Base-by-base conservation (phyloP, 1,140 invertebrate genomes). In the Venustaconcha ellipsiformis region DNA sequence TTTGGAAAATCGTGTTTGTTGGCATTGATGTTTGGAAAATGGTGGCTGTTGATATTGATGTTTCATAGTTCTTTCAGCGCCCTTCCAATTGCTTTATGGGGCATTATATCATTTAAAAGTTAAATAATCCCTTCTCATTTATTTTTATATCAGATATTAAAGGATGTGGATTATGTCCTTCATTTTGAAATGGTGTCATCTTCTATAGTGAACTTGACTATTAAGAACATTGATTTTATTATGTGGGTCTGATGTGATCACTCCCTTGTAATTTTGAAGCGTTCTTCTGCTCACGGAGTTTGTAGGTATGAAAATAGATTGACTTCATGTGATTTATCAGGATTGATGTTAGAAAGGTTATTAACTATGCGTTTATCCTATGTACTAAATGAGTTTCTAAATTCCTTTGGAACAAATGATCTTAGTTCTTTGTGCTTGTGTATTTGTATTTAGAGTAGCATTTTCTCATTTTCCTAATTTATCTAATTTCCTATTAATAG, bases 241-340 rank as follows among this genome's bases (percentile, higher is more conserved):
- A n/a, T 37, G n/a, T 23, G 18, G 58, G 15, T 73, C 71, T 20
- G 55, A 57, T 66, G 56, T 65, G 11, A 73, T 30, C 0, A 69
- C 64, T 57, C 63, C 72, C 5, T 72, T 57, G 37, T 76, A 20
- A 62, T 48, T 57, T 0, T 62, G 48, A 23, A 63, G 56, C 14
- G 26, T n/a, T 26, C 37, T 58, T 78, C 55, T 70, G 48, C 66
- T 66, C 71, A 59, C 26, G 56, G 15, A 13, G 48, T 5, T 70
- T 74, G 70, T 58, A 78, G 74, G 23, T 74, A 78, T 26, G 75
- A 72, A 20, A 72, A 77, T 60, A 77, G 1, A 0, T 72, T 72
- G 72, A 67, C 68, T 13, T 56, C 37, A 30, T 37, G 30, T 37
- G 56, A 8, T 37, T 72, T 62, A 37, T 57, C 73, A 18, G 15